Conservation (phyloP, 1,140 invertebrate genomes). For the Zaprionus ghesquierei region DNA sequence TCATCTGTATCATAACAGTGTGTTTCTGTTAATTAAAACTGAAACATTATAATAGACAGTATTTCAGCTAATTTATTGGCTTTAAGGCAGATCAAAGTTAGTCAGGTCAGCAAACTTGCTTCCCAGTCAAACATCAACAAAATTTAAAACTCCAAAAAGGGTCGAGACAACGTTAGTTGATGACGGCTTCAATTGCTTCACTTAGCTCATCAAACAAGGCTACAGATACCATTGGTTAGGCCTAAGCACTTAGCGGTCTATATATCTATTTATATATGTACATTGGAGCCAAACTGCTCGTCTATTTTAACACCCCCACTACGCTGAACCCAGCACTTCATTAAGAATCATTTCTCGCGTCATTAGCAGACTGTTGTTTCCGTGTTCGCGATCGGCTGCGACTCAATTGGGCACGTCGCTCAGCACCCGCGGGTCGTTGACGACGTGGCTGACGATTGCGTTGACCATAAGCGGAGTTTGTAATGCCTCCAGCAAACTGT, state of each 20-base stretch:
- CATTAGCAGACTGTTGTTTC: slow-evolving; percentile 76
- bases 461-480: slow-evolving; percentile 95
- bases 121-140: no score
- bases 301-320: slow-evolving; percentile 19
- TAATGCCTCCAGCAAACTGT: slow-evolving; percentile 95
- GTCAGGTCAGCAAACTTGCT: no score
- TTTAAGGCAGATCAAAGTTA: no score
- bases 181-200: slow-evolving; percentile 19
- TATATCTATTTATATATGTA: slow-evolving; percentile 69
- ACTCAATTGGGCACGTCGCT: slow-evolving; percentile 92
- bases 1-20: no score
- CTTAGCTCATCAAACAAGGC: slow-evolving; percentile 23
- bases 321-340: slow-evolving; percentile 73
- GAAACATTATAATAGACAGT: no score
- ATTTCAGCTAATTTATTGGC: no score
- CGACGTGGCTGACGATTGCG: slow-evolving; percentile 90
- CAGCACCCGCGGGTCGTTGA: slow-evolving; percentile 90
- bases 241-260: slow-evolving; percentile 56
- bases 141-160: no score
- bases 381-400: slow-evolving; percentile 92
- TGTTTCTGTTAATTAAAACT: no score
- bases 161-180: background rate
- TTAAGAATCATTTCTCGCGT: slow-evolving; percentile 75
- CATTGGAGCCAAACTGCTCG: slow-evolving; percentile 36
- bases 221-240: slow-evolving; percentile 44